Base-by-base conservation (phyloP, 2,888 invertebrate species). In the Zygothrica quintamaculata region DNA sequence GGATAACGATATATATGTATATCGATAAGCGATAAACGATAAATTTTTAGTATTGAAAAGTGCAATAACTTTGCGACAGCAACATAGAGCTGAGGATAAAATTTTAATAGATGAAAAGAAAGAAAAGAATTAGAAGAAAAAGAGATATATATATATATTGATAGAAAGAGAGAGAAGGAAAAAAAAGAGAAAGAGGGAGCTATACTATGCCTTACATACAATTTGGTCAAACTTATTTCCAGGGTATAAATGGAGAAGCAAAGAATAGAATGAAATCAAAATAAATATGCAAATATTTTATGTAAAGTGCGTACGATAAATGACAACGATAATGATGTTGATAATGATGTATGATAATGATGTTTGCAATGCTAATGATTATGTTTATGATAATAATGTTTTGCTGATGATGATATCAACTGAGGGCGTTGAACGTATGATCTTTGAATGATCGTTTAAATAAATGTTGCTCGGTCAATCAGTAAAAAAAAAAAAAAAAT, bases 361-460 rank as follows among this genome's bases (percentile, higher is more conserved):
- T 5, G 18, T 22, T 22, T 22, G 2, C 18, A 22, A 22, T 64
- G 47, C 53, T 48, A 48, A 42, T 31, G 52, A 22, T 18, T 7
- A 29, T 34, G 13, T 26, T 33, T 3, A 5, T 33, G 33, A 2
- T 31, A 42, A 44, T 46, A 44, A 66, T 55, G 67, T 33, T 3
- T 33, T 33, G 33, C 18, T 31, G 47, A 44, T 46, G 50, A 66
- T 55, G 67, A 66, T 56, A 52, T 73, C 67, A 56, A 48, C 51
- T n/a, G 82, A 74, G 82, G 78, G 86, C 79, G 79, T 86, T 72
- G 72, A 59, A 74, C 70, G 74, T 56, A 70, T 64, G 74, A 82
- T 67, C 76, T 60, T 37, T 52, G 34, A 66, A 47, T 47, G 62
- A 61, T 36, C 62, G 51, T 61, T 69, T 68, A 56, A 47, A 43